Conservation (phyloP, 2,113 vertebrate species). For the Guaruba guarouba region DNA sequence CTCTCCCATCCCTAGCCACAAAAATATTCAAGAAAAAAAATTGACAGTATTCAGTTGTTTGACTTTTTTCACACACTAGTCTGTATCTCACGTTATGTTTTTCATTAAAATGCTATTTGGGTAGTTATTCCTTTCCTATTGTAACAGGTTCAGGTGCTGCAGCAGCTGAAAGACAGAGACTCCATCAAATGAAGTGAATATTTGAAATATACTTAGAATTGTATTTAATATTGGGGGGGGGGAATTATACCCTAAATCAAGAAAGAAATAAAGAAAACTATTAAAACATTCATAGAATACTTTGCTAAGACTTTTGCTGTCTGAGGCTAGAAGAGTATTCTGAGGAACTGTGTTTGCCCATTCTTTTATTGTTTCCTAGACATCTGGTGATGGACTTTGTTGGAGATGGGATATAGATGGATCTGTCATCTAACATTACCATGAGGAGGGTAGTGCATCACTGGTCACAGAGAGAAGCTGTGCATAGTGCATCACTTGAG, state of each 20-base stretch:
- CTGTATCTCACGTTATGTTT: neutral
- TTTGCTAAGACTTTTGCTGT: neutral
- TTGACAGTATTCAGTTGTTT: neutral
- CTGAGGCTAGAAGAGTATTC: neutral
- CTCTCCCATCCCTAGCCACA: neutral
- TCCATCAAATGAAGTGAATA: neutral
- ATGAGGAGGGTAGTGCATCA: neutral
- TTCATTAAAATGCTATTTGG: neutral
- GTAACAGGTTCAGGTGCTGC: neutral
- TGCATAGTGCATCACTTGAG: neutral
- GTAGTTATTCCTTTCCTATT: neutral
- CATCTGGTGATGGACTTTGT: neutral
- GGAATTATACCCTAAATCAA: neutral
- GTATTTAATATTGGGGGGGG: neutral
- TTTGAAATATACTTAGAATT: neutral
- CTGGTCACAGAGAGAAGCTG: neutral
- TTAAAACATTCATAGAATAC: neutral
- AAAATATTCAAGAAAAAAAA: neutral
- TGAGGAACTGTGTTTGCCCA: neutral
- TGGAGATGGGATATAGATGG: neutral
- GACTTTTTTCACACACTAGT: neutral
- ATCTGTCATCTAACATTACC: neutral
- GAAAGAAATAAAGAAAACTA: neutral
- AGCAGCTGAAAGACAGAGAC: neutral
- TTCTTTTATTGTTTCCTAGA: neutral